Conservation (phyloP, 2,888 invertebrate species). For the Nomada lathburiana region DNA sequence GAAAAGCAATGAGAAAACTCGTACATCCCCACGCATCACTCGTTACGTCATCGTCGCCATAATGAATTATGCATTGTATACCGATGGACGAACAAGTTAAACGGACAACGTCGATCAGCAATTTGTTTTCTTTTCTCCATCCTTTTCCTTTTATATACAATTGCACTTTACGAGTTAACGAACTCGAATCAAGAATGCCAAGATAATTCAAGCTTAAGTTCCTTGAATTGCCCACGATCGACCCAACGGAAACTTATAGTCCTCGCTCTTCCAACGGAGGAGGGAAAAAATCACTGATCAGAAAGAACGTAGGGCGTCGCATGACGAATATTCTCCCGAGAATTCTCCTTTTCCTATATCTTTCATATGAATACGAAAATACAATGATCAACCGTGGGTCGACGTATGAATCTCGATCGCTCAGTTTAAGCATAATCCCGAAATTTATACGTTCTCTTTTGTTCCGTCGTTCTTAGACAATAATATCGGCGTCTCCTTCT, state of each 20-base stretch:
- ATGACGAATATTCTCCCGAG: not conserved
- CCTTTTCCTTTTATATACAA: slow-evolving; percentile 20
- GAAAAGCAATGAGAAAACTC: not conserved
- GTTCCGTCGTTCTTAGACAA: slow-evolving; percentile 11
- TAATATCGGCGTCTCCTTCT: slow-evolving; percentile 6
- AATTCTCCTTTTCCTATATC: no score
- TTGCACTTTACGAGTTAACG: slow-evolving; percentile 49
- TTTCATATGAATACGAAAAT: not conserved
- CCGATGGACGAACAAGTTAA: slow-evolving; percentile 34
- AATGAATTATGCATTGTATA: not conserved
- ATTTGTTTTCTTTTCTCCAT: not conserved
- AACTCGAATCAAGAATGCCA: slow-evolving; percentile 43
- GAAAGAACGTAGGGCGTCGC: not conserved
- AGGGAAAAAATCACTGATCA: not conserved
- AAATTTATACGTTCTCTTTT: slow-evolving; percentile 21
- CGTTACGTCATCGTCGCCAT: not conserved
- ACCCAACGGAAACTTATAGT: not conserved
- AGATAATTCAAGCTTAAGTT: slow-evolving; percentile 34
- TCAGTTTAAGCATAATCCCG: slow-evolving; percentile 21
- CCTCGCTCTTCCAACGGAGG: not conserved
- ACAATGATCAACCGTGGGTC: slow-evolving; percentile 1
- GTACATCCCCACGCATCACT: slow-evolving; percentile 3
- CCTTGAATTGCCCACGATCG: not conserved
- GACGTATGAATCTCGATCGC: slow-evolving; percentile 1
- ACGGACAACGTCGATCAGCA: slow-evolving; percentile 32